phyloP scores from a whole-genome alignment of 2,113 vertebrate species.

The Carettochelys insculpta region DNA sequence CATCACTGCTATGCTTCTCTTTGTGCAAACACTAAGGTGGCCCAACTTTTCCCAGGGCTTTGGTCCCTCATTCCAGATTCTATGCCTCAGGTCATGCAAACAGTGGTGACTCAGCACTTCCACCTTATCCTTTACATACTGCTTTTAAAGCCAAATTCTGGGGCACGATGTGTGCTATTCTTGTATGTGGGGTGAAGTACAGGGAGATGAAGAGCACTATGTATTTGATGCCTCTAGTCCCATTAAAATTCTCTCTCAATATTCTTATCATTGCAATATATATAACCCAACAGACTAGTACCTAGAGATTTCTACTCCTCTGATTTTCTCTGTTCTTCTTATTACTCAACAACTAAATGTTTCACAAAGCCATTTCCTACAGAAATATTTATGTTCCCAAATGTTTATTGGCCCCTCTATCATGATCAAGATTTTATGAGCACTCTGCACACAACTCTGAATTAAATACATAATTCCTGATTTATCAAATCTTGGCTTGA shows the following conservation, averaged over 20 bases:
- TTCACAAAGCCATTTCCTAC: conserved; percentile 73
- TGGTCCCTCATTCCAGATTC: not conserved
- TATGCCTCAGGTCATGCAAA: not conserved
- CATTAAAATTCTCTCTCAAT: conserved; percentile 47
- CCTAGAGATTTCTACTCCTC: conserved; percentile 59
- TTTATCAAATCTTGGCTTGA: conserved; percentile 10
- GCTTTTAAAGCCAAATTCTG: conserved; percentile 2
- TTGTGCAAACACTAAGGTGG: not conserved
- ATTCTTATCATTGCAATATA: conserved; percentile 31
- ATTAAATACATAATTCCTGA: conserved; percentile 73
- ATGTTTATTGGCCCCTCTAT: conserved; percentile 72
- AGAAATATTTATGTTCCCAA: conserved; percentile 72
- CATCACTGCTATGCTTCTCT: not conserved
- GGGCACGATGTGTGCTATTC: not conserved
- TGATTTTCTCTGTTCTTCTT: conserved; percentile 66
- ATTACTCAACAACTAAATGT: conserved; percentile 69
- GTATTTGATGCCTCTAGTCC: not conserved
- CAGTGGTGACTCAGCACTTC: not conserved
- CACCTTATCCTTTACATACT: not conserved
- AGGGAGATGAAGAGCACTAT: not conserved
- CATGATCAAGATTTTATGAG: conserved; percentile 74
- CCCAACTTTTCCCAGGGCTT: not conserved
- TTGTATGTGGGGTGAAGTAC: not conserved
- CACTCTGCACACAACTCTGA: conserved; percentile 60
- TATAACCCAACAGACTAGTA: conserved; percentile 44